Evolutionary conservation across 2,797 vertebrate species (phyloP).

Genomic region (Lacerta agilis): DNA sequence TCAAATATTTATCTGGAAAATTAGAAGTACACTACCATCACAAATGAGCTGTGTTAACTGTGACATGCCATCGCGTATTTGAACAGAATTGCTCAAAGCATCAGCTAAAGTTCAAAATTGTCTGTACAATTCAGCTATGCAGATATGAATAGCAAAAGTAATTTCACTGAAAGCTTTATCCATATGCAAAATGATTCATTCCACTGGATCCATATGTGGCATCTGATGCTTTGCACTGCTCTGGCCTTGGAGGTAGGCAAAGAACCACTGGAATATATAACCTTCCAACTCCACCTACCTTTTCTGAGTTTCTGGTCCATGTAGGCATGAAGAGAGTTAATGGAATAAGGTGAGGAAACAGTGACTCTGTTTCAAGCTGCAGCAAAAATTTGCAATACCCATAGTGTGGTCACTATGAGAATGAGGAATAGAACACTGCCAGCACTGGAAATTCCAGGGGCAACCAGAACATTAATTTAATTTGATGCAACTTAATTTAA

Average conservation of each 20-base stretch:
- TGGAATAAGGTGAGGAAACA: neutral
- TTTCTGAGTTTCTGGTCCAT: too few species aligned
- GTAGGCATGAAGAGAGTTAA: too few species aligned
- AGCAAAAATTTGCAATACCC: neutral
- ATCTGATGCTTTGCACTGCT: neutral
- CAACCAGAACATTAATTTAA: neutral
- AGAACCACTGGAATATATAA: too few species aligned
- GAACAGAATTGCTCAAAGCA: neutral
- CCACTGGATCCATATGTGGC: neutral
- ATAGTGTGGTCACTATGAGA: neutral
- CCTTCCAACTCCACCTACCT: neutral
- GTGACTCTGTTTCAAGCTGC: neutral
- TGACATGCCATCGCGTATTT: neutral
- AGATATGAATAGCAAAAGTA: neutral
- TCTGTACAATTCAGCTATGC: neutral
- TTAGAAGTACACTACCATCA: neutral
- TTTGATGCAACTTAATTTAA: neutral
- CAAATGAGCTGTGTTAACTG: neutral
- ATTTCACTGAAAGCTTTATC: neutral
- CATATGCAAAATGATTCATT: neutral
- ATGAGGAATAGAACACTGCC: neutral
- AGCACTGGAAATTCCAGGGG: neutral
- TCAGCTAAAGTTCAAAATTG: neutral
- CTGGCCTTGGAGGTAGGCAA: neutral
- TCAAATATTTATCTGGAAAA: neutral